Conservation (phyloP, 2,888 invertebrate species). For the Brachyopa scutellaris region DNA sequence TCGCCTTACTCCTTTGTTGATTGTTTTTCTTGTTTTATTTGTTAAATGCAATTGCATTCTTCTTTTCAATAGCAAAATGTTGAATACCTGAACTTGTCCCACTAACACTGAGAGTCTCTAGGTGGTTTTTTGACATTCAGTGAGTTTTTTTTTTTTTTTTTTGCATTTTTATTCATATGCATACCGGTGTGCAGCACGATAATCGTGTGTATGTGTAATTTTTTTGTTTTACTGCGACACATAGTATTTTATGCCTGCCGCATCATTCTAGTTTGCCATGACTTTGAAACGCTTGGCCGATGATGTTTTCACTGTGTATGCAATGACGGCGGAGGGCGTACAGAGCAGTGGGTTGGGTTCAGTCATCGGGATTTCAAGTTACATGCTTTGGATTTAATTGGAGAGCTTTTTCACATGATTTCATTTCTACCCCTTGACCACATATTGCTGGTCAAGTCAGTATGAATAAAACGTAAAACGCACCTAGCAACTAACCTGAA, state of each 20-base stretch:
- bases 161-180: constrained; percentile 29
- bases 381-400: background rate
- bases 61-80: constrained; percentile 15
- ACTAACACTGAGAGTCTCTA: constrained; percentile 51
- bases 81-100: constrained; percentile 60
- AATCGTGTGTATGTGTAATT: constrained; percentile 12
- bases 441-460: background rate
- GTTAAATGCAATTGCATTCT: constrained; percentile 28
- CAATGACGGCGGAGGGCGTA: background rate
- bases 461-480: background rate
- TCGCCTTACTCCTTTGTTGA: no score
- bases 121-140: constrained; percentile 47
- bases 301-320: background rate
- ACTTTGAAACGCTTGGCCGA: constrained; percentile 33
- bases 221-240: constrained; percentile 13
- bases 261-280: constrained; percentile 52
- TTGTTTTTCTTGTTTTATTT: background rate
- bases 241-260: constrained; percentile 24
- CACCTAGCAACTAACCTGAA: no score
- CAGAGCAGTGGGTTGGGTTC: no score
- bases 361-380: constrained; percentile 22
- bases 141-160: constrained; percentile 37
- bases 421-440: background rate
- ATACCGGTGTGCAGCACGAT: background rate
- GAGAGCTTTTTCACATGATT: constrained; percentile 17